Percentiles rank a stretch among this genome's conserved stretches.
Evolutionary conservation across 1,140 invertebrate genomes (phyloP).

Genomic region (Anastatus disparis): DNA sequence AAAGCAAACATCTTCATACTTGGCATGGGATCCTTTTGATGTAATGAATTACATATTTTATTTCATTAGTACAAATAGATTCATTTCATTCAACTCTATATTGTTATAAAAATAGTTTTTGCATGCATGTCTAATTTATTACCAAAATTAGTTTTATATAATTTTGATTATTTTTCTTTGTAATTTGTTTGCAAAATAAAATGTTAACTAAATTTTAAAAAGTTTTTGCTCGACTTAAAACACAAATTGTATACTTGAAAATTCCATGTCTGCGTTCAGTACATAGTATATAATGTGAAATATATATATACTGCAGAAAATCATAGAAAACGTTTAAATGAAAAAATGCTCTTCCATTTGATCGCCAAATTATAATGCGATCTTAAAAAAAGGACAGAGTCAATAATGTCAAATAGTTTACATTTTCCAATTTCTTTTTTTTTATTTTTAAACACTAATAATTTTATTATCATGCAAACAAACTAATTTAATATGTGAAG

Average conservation of each 20-base stretch:
- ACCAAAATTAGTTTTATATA: no score
- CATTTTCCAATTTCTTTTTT: no score
- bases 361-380: constrained; percentile 1
- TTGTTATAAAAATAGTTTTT: background rate
- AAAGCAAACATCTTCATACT: background rate
- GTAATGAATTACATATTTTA: background rate
- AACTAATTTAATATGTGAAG: background rate
- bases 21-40: background rate
- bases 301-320: constrained; percentile 2
- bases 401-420: constrained; percentile 5
- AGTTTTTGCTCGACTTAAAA: no score
- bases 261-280: constrained; percentile 1
- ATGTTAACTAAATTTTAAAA: no score
- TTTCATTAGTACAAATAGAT: no score
- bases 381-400: constrained; percentile 19
- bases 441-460: no score
- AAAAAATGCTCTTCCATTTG: constrained; percentile 15
- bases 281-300: constrained; percentile 19
- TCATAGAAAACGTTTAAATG: background rate
- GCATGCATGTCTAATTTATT: background rate
- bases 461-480: no score
- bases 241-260: constrained; percentile 17
- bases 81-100: constrained; percentile 11
- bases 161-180: background rate
- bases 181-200: background rate